Base-by-base conservation (phyloP, 2,888 invertebrate species). In the Hypomecis punctinalis region DNA sequence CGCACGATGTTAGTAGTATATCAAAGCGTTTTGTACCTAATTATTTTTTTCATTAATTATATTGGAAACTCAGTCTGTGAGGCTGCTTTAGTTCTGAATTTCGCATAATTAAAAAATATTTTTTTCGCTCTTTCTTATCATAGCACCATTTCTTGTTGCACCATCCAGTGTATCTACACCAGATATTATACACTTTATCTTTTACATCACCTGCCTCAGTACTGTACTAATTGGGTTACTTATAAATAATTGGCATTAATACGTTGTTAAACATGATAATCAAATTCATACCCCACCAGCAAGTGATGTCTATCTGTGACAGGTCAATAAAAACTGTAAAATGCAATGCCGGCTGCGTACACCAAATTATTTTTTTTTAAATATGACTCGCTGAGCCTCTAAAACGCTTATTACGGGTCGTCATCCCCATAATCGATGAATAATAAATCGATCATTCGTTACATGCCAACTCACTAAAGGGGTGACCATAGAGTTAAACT, bases 381-480 rank as follows among this genome's bases (percentile, higher is more conserved):
- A 37, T 7, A 47, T 40, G 23, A 33, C 39, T 8, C n/a, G 43
- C 9, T 43, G 42, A 49, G 40, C 49, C 35, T 46, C 11, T 46
- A n/a, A 53, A 53, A 53, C 37, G 46, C 33, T 11, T 53, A 60
- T 40, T 48, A 54, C 33, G 8, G 13, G 37, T 39, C 3, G 42
- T 54, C 45, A 54, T 52, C 10, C 23, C 45, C 9, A n/a, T 63
- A 53, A 54, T 53, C 42, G 43, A 58, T 54, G 48, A 58, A 63
- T 63, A 53, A 54, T 54, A 48, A 63, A 58, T 57, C 35, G 57
- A 57, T 13, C 10, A 43, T 11, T 36, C 48, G 40, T 33, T 10
- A 58, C 61, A 55, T 11, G 61, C 46, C 37, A 61, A 54, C 46
- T 36, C 7, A 7, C 36, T 53, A 23, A 57, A 62, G 9, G 48